Conservation (phyloP, 2,113 vertebrate genomes). For the Ictidomys tridecemlineatus region DNA sequence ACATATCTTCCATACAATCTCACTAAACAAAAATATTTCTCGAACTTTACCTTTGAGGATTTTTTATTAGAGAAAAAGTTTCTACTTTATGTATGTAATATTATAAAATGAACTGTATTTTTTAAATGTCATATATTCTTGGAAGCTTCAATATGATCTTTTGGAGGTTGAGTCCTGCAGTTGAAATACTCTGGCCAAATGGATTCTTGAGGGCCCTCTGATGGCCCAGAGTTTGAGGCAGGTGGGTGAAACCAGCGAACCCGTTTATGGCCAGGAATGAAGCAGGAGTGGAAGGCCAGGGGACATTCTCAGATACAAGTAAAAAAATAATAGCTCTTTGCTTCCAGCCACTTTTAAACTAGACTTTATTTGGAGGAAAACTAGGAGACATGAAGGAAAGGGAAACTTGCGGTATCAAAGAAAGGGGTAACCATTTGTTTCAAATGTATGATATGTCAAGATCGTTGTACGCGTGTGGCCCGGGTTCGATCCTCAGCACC, state of each 20-base stretch:
- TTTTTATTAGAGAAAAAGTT: background rate
- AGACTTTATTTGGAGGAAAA: background rate
- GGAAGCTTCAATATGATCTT: background rate
- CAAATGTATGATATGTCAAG: too few species aligned
- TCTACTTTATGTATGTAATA: background rate
- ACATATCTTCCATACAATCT: background rate
- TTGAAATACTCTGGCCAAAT: background rate
- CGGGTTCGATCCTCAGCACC: too few species aligned
- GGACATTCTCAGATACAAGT: background rate
- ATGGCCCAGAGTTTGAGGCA: background rate
- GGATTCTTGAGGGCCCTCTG: background rate
- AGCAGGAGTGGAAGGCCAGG: background rate
- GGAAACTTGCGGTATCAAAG: background rate
- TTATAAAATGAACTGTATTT: background rate
- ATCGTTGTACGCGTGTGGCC: too few species aligned
- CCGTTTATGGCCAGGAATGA: background rate
- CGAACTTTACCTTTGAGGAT: background rate
- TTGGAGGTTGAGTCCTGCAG: background rate
- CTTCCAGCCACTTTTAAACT: background rate
- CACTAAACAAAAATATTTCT: conserved; percentile 12
- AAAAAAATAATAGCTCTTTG: background rate
- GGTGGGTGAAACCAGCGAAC: background rate
- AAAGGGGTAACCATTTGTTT: background rate
- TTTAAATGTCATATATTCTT: background rate
- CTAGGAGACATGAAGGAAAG: background rate